These are phyloP conservation scores for Papilio dardanus DNA, from an alignment of 1,140 invertebrate genomes.

Conservation along the genomic window DNA sequence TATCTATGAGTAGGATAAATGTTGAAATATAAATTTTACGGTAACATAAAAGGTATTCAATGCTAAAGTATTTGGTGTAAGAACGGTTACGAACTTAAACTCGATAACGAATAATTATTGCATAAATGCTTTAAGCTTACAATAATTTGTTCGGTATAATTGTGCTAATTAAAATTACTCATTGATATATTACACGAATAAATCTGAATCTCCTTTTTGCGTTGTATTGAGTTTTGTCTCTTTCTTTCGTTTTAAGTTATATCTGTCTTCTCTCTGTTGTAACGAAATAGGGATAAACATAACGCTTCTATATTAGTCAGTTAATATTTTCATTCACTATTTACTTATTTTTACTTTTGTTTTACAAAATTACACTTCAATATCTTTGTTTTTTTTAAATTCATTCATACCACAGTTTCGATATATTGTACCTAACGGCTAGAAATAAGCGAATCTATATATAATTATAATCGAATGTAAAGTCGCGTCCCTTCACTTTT, in stretches of 20 bases:
- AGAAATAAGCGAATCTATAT: slow-evolving; percentile 12
- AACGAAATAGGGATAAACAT: not conserved
- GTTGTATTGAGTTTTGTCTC: not conserved
- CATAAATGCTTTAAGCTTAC: not conserved
- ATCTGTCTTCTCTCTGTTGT: not conserved
- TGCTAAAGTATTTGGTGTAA: not conserved
- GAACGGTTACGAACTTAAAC: not conserved
- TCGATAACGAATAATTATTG: not conserved
- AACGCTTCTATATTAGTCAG: no score
- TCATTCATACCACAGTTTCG: no score
- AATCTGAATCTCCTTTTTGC: not conserved
- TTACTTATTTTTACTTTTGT: not conserved
- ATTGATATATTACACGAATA: not conserved
- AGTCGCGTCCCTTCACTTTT: slow-evolving; percentile 33
- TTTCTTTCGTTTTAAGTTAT: not conserved
- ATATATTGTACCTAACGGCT: not conserved
- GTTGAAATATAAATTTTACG: slow-evolving; percentile 2
- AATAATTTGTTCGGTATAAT: not conserved
- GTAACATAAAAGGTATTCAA: not conserved
- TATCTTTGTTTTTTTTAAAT: no score
- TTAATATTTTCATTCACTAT: not conserved
- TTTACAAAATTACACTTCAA: no score
- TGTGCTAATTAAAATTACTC: not conserved
- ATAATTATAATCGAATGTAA: slow-evolving; percentile 27
- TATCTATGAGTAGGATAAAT: not conserved